Evolutionary conservation across 2,113 vertebrate species (phyloP).

Genomic region (Megaptera novaeangliae): DNA sequence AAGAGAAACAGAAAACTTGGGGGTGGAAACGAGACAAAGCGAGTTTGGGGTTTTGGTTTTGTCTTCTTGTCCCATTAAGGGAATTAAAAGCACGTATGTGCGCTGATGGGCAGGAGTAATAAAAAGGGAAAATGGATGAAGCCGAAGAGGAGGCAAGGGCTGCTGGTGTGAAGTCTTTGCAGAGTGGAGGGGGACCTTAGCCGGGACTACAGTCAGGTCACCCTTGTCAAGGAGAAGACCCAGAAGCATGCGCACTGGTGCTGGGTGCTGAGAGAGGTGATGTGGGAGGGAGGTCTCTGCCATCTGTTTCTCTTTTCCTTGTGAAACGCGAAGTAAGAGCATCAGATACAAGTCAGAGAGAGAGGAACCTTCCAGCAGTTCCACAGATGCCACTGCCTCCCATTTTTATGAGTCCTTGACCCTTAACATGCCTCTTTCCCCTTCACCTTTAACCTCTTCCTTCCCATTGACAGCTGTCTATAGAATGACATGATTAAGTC

Average conservation of each 20-base stretch:
- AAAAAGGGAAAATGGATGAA: not conserved
- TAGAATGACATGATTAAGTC: not conserved
- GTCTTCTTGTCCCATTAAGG: too few species aligned
- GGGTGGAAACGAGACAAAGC: rapidly evolving
- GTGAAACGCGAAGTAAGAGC: not conserved
- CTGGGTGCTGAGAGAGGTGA: rapidly evolving
- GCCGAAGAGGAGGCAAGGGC: not conserved
- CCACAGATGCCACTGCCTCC: rapidly evolving
- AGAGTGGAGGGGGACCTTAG: not conserved
- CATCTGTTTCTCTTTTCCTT: not conserved
- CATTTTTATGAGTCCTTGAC: too few species aligned
- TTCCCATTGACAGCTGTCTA: too few species aligned
- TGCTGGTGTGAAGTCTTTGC: rapidly evolving
- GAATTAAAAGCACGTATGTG: not conserved
- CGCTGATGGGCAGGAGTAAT: rapidly evolving
- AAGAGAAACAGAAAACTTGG: not conserved
- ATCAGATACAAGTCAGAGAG: not conserved
- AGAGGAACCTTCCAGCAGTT: rapidly evolving
- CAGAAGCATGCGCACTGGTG: rapidly evolving
- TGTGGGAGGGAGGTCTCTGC: not conserved
- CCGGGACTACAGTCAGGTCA: not conserved
- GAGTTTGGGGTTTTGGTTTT: not conserved
- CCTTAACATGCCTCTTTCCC: not conserved
- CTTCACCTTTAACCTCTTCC: rapidly evolving
- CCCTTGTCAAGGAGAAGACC: not conserved